phyloP scores from a whole-genome alignment of 2,888 invertebrate species.

The Eudasyphora cyanicolor region DNA sequence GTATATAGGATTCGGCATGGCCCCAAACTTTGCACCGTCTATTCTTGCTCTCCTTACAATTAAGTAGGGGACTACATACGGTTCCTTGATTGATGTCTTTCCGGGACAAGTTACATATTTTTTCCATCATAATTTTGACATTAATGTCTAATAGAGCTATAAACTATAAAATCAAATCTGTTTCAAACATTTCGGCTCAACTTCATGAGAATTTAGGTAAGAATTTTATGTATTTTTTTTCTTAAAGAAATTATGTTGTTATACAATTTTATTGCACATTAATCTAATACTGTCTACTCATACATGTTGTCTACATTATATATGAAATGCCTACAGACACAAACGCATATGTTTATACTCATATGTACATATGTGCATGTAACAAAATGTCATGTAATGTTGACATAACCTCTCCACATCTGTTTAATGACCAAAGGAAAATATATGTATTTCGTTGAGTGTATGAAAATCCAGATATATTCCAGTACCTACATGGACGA shows the following conservation, averaged over 20 bases:
- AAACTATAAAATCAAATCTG: background rate
- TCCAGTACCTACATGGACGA: too few species aligned
- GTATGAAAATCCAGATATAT: background rate
- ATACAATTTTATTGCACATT: constrained; percentile 44
- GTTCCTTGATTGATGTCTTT: background rate
- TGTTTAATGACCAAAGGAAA: constrained; percentile 55
- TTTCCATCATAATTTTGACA: constrained; percentile 12
- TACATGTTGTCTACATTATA: background rate
- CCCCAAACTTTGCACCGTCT: too few species aligned
- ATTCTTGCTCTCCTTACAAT: too few species aligned
- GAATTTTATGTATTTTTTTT: constrained; percentile 35
- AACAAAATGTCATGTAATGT: constrained; percentile 48
- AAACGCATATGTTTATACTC: too few species aligned
- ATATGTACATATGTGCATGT: background rate
- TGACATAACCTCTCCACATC: constrained; percentile 53
- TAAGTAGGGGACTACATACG: too few species aligned
- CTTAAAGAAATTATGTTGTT: constrained; percentile 43
- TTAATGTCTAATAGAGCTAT: background rate
- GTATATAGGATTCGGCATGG: too few species aligned
- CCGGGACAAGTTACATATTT: background rate
- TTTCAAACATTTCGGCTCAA: background rate
- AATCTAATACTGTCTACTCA: background rate
- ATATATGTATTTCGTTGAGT: constrained; percentile 1
- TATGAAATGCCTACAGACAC: background rate
- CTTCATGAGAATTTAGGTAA: background rate